Percentiles rank a stretch among this genome's conserved stretches.
phyloP scores from a whole-genome alignment of 1,140 invertebrate species.

The Gonatopus flavifemur region DNA sequence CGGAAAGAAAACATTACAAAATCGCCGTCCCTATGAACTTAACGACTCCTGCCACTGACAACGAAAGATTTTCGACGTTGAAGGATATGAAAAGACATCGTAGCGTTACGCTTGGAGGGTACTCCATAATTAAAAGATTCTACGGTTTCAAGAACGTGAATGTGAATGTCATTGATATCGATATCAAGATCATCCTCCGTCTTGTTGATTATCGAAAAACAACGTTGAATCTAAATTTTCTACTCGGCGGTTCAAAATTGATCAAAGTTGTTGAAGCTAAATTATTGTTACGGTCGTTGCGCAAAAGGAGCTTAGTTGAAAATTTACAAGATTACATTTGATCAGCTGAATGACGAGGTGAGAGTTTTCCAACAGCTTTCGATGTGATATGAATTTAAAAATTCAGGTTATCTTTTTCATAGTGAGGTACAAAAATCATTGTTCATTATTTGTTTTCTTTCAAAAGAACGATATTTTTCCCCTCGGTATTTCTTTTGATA shows the following conservation, averaged over 20 bases:
- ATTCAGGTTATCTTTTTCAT: neutral
- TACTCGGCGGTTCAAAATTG: conserved; percentile 12
- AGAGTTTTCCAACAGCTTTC: too few relatives aligned
- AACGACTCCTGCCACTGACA: conserved; percentile 1
- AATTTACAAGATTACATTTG: too few relatives aligned
- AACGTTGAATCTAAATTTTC: conserved; percentile 17
- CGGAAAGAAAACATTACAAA: too few relatives aligned
- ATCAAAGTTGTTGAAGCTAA: too few relatives aligned
- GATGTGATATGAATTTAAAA: conserved; percentile 6
- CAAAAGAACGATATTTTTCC: neutral
- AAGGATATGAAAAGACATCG: conserved; percentile 23
- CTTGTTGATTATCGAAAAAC: neutral
- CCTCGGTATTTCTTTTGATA: neutral
- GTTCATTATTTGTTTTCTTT: neutral
- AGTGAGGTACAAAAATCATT: conserved; percentile 3
- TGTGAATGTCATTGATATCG: conserved; percentile 18
- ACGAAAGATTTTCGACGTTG: conserved; percentile 3
- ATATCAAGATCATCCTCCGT: neutral
- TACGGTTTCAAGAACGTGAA: conserved; percentile 4
- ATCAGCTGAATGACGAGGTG: too few relatives aligned
- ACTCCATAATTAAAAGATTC: conserved; percentile 6
- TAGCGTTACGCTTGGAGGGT: neutral
- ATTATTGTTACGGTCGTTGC: too few relatives aligned
- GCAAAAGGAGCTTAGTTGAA: too few relatives aligned
- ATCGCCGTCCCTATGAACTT: neutral